Percentiles rank a stretch among this genome's conserved stretches.
Evolutionary conservation across 2,888 invertebrate genomes (phyloP).

Genomic region (Laspeyria flexula): DNA sequence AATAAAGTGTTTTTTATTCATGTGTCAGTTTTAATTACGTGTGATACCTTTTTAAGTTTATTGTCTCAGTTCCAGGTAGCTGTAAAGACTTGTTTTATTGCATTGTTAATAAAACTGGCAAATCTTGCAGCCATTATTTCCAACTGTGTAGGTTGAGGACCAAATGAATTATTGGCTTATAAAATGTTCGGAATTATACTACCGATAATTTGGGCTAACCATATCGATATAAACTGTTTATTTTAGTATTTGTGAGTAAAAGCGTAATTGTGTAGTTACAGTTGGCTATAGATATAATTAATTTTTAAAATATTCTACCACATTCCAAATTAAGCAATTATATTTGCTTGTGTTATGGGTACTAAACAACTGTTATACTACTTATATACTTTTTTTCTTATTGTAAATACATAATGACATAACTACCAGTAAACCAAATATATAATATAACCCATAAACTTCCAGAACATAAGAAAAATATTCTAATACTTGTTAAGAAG

Average conservation of each 20-base stretch:
- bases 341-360: no score
- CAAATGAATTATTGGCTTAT: conserved; percentile 2
- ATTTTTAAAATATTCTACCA: no score
- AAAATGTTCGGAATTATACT: conserved; percentile 3
- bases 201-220: conserved; percentile 14
- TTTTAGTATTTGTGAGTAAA: neutral
- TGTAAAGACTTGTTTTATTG: conserved; percentile 40
- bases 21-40: conserved; percentile 70
- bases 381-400: no score
- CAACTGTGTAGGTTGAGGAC: conserved; percentile 6
- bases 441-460: neutral
- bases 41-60: conserved; percentile 55
- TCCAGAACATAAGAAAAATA: conserved; percentile 10
- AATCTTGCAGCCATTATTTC: conserved; percentile 20
- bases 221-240: conserved; percentile 16
- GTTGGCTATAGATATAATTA: no score
- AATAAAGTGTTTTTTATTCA: conserved; percentile 68
- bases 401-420: no score
- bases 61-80: conserved; percentile 45
- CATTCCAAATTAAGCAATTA: no score
- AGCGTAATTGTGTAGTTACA: no score
- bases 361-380: no score
- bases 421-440: no score
- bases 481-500: conserved; percentile 34
- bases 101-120: conserved; percentile 32